These are phyloP conservation scores for Otocyon megalotis DNA, from an alignment of 2,113 vertebrate species.

Conservation along the genomic window DNA sequence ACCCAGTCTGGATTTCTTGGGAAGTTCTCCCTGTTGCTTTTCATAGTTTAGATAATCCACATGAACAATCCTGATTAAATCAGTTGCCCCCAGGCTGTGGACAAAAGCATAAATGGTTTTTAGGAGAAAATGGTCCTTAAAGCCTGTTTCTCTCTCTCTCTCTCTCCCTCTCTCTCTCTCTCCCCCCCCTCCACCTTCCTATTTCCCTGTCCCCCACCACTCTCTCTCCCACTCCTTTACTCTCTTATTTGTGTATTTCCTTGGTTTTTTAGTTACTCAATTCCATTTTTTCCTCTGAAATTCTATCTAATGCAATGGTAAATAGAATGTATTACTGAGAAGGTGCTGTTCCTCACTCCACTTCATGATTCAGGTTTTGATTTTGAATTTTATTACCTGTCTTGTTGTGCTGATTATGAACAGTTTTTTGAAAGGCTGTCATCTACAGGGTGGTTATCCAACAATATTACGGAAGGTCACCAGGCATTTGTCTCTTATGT, in stretches of 20 bases:
- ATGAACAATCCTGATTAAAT: conserved; percentile 75
- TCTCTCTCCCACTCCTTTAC: too few relatives aligned
- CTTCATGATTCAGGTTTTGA: conserved; percentile 38
- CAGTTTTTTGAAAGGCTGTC: conserved; percentile 49
- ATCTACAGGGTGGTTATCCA: conserved; percentile 24
- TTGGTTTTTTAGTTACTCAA: neutral
- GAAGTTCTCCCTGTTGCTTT: conserved; percentile 75
- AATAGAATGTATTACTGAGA: neutral
- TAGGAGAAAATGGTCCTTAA: conserved; percentile 74
- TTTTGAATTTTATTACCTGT: conserved; percentile 56
- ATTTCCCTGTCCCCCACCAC: too few relatives aligned
- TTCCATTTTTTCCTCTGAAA: conserved; percentile 24
- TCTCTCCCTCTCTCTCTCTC: neutral
- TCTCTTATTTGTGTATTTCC: neutral
- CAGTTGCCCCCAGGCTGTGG: conserved; percentile 60
- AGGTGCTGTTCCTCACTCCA: neutral
- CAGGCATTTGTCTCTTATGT: conserved; percentile 68
- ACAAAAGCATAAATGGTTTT: conserved; percentile 77
- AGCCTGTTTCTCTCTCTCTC: neutral
- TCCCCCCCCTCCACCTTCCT: rapidly evolving
- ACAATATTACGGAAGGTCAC: conserved; percentile 63
- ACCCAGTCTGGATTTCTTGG: conserved; percentile 66
- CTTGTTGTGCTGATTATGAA: conserved; percentile 50
- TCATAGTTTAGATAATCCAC: conserved; percentile 78
- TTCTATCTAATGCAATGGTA: neutral